These are phyloP conservation scores for Phasianus colchicus DNA, from an alignment of 2,113 vertebrate species.

Conservation along the genomic window DNA sequence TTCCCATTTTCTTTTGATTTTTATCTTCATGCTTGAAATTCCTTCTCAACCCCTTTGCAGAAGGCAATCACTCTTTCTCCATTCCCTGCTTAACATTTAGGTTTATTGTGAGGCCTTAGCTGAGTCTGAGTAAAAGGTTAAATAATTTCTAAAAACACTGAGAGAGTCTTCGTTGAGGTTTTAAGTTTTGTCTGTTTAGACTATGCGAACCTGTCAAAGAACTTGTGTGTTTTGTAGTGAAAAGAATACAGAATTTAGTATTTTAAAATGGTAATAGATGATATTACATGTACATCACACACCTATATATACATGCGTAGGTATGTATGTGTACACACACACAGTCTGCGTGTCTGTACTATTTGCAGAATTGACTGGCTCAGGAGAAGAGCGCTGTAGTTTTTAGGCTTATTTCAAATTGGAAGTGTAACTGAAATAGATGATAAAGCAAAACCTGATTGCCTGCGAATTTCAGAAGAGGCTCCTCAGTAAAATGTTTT, in stretches of 20 bases:
- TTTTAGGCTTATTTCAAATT: neutral
- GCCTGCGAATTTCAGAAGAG: neutral
- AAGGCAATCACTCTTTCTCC: neutral
- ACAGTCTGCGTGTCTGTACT: neutral
- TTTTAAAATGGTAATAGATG: neutral
- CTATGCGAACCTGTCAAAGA: neutral
- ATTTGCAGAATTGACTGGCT: neutral
- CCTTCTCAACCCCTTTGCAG: neutral
- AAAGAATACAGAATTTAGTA: neutral
- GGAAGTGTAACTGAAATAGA: neutral
- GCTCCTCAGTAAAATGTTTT: neutral
- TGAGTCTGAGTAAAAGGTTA: neutral
- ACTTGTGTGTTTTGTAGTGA: neutral
- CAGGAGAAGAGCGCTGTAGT: neutral
- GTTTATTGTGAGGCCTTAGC: neutral
- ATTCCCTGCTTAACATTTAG: neutral
- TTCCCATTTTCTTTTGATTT: slow-evolving; percentile 18
- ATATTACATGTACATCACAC: neutral
- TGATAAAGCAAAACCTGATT: neutral
- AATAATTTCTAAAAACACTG: neutral
- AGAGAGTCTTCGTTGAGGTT: neutral
- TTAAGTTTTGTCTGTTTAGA: neutral
- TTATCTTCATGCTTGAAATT: slow-evolving; percentile 29
- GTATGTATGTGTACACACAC: neutral
- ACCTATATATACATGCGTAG: neutral